A percentile compares a stretch with the other conserved stretches of the same genome.
phyloP scores from a whole-genome alignment of 2,888 invertebrate genomes.

The Tridacna crocea region DNA sequence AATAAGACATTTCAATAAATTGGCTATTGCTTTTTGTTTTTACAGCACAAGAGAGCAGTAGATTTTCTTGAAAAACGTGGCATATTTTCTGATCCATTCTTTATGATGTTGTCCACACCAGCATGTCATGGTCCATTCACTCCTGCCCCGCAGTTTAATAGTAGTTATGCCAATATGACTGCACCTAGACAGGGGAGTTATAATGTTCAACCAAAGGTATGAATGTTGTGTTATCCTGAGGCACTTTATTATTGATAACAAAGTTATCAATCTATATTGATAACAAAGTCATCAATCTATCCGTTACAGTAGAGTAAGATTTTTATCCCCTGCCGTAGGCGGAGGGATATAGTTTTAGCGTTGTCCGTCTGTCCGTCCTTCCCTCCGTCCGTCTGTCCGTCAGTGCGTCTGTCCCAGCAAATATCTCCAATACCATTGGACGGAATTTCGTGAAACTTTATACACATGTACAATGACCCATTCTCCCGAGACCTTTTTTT shows the following conservation, averaged over 20 bases:
- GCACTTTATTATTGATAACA: not conserved
- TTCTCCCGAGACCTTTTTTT: too few species aligned
- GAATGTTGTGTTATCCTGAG: not conserved
- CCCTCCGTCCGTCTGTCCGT: too few species aligned
- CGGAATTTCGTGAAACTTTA: too few species aligned
- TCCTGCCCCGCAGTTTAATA: slow-evolving; percentile 90
- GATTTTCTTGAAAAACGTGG: slow-evolving; percentile 76
- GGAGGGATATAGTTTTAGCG: too few species aligned
- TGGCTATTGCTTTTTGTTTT: not conserved
- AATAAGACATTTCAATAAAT: too few species aligned
- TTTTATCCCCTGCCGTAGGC: too few species aligned
- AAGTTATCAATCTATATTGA: not conserved
- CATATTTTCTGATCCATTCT: slow-evolving; percentile 87
- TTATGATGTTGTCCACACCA: slow-evolving; percentile 95
- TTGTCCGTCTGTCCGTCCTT: too few species aligned
- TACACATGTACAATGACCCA: too few species aligned
- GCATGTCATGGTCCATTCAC: slow-evolving; percentile 95
- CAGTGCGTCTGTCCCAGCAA: too few species aligned
- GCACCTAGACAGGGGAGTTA: slow-evolving; percentile 89
- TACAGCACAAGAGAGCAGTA: slow-evolving; percentile 80
- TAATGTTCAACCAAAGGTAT: slow-evolving; percentile 83
- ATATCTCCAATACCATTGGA: too few species aligned
- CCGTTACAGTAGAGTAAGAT: too few species aligned
- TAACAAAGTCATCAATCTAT: not conserved
- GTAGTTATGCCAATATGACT: slow-evolving; percentile 87